These are phyloP conservation scores for Cephalopholis sonnerati DNA, from an alignment of 2,113 vertebrate genomes.

Conservation along the genomic window DNA sequence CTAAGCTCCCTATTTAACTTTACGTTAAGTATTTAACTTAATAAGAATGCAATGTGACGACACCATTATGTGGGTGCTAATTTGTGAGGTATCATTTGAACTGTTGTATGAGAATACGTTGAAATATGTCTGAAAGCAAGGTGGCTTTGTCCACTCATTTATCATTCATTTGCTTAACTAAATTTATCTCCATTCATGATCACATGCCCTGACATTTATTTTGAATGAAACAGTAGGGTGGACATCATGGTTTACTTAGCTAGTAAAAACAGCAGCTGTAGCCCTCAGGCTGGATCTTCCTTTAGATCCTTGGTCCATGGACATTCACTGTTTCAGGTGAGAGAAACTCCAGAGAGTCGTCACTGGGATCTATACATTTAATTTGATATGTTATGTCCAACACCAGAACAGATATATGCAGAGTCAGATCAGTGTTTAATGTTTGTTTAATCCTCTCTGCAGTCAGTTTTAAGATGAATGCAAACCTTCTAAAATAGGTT, in stretches of 20 bases:
- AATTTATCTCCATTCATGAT: constrained; percentile 29
- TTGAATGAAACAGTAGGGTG: constrained; percentile 69
- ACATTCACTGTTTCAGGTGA: constrained; percentile 41
- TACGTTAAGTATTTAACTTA: too few relatives aligned
- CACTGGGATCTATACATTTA: neutral
- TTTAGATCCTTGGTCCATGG: constrained; percentile 36
- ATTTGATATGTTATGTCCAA: neutral
- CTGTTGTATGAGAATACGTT: too few relatives aligned
- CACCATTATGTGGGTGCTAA: too few relatives aligned
- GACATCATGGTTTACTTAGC: constrained; percentile 59
- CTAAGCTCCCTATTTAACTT: too few relatives aligned
- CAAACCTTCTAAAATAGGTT: neutral
- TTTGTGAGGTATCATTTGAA: too few relatives aligned
- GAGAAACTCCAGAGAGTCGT: neutral
- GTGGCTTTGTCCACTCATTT: neutral
- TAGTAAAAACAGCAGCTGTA: constrained; percentile 38
- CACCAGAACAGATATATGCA: neutral
- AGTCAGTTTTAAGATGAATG: neutral
- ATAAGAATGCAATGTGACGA: too few relatives aligned
- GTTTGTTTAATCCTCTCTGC: neutral
- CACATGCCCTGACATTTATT: constrained; percentile 1
- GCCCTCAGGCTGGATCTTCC: constrained; percentile 46
- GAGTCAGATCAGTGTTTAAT: neutral
- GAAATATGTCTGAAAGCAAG: neutral
- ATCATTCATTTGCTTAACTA: constrained; percentile 26